Evolutionary conservation across 1,140 invertebrate species (phyloP), one percentile per base, ranked within the genome.

Genomic region (Drosophila prosaltans): DNA sequence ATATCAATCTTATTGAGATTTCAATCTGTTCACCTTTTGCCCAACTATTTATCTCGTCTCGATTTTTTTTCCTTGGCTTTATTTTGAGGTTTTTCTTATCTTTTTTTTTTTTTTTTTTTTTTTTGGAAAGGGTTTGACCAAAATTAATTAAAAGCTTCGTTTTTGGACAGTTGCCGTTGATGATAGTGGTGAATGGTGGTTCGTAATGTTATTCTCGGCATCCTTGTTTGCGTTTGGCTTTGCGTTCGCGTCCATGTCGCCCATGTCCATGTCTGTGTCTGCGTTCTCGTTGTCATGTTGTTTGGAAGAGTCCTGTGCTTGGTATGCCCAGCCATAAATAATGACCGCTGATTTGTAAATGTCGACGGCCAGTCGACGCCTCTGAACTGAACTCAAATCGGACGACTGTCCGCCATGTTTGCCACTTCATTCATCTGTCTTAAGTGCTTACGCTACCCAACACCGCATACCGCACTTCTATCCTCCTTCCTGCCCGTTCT

Each of bases 401-500:
- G 71, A 72, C 69, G 71, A 72, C 69, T 77, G 79, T 71, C 78
- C 72, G 78, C 82, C 69, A 72, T 85, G 82, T 86, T 86, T 86
- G 79, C 82, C 83, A 86, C 79, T 86, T 86, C 83, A 86, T 86
- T 81, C 82, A 88, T 86, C 83, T 86, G 83, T 82, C 83, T 86
- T 86, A 86, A 85, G 79, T 81, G 82, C 82, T 85, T 80, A 76
- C 58, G 45, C 45, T 51, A 8, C 45, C 9, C 45, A 48, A 16
- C 16, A 24, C 45, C 45, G 16, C 8, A 8, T 8, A 7, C 16
- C 45, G 16, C 8, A 21, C 45, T 2, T 30, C 28, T 21, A 10
- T 8, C 45, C 3, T 6, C 7, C 45, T 2, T 21, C 1, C 32
- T 10, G 26, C 45, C 8, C 45, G n/a, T 26, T 9, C 45, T 51